Base-by-base conservation (phyloP, 2,113 vertebrate species). In the Prionailurus viverrinus region DNA sequence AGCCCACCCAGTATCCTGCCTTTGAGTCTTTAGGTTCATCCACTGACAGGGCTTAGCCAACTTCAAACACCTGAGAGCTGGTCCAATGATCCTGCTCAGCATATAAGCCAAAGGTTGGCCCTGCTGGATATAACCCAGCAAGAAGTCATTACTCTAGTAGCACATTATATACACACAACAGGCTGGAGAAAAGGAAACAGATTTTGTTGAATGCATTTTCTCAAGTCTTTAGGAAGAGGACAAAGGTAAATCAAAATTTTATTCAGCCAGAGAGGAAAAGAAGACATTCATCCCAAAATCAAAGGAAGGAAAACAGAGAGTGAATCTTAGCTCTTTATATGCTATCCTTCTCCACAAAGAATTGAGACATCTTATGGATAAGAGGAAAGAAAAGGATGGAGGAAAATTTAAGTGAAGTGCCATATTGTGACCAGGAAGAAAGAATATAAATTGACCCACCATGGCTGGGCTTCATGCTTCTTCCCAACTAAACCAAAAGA, bases 191-290 rank as follows among this genome's bases (percentile, higher is more conserved):
- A 92, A 68, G 21, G 58, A 45, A 93, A 55, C 29, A 68, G 58
- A 71, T 74, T 96, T 83, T 89, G 19, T 61, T 83, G 58, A 79
- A 95, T 68, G 10, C 31, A 92, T 93, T 96, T 94, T 79, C 65
- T 74, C 65, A 79, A 68, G 45, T 48, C 71, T 93, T 96, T 84
- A 95, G 25, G 19, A 96, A 96, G 45, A 90, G 1, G 11, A 53
- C n/a, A 95, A 85, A 95, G 91, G 58, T 78, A 78, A 89, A 95
- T 58, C 51, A 23, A 45, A 89, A 53, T 97, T 94, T 95, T 88
- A 27, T 96, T 92, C 13, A 61, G 13, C 29, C 65, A 89, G 14
- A 95, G 18, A 91, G n/a, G 63, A 87, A 58, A 71, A 5, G 5
- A 18, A 93, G 93, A 89, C 15, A 63, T 39, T 65, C 5, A 51